Base-by-base conservation (phyloP, 1,140 invertebrate genomes). In the Rhyzopertha dominica region DNA sequence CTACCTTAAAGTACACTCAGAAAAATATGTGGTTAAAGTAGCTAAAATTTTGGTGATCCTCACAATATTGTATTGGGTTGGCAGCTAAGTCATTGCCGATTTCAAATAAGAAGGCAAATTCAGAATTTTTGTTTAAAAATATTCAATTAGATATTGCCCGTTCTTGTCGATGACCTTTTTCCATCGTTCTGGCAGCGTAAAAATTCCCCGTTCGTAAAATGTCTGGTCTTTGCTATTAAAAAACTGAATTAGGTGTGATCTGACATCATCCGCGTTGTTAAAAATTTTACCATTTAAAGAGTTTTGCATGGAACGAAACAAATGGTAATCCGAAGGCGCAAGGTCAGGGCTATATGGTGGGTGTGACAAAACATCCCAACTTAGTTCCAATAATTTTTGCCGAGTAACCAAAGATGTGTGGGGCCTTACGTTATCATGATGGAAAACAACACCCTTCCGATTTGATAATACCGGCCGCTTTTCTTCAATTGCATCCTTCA, bases 361-460 rank as follows among this genome's bases (percentile, higher is more conserved):
- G 19, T 46, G 37, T 14, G n/a, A 17, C 14, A 26, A 16, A 25
- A 42, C 14, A 12, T 30, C 12, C 25, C 19, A 19, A 40, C 59
- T 59, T 46, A 69, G 56, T 56, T 71, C 54, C 24, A 37, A 34
- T 39, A 71, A 41, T 34, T 57, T 60, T 42, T 66, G 55, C 54
- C 58, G 29, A 57, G n/a, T n/a, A n/a, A n/a, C n/a, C n/a, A n/a
- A n/a, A n/a, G n/a, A n/a, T n/a, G n/a, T n/a, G n/a, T 31, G 26
- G 4, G 29, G 47, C 17, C 26, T 38, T 19, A 13, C 35, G 35
- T 44, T 45, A 31, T 45, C 20, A 12, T 25, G 42, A 13, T 37
- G 42, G 14, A 43, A 43, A 4, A 43, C 23, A 18, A 44, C 12
- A 18, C 49, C 34, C 22, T 45, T 8, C 16, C 38, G 38, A 26